Evolutionary conservation across 2,113 vertebrate species (phyloP).

Genomic region (Chamaetylas fuelleborni): DNA sequence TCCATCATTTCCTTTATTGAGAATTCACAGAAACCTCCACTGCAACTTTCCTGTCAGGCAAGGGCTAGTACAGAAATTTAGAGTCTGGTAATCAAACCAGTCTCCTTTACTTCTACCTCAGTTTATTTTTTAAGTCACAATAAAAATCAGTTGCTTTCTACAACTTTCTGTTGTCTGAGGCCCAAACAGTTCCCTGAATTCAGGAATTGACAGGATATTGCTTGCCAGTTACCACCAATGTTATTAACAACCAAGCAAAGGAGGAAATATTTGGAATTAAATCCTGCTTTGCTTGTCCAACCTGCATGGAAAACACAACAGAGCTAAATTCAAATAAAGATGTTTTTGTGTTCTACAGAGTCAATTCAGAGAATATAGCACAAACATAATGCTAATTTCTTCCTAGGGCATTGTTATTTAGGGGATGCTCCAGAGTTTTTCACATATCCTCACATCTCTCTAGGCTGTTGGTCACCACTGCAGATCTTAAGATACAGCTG

Average conservation of each 20-base stretch:
- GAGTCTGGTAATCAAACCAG: neutral
- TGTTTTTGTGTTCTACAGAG: neutral
- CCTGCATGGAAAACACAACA: neutral
- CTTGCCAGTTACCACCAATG: neutral
- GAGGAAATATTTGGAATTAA: neutral
- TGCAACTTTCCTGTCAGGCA: neutral
- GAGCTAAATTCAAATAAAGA: neutral
- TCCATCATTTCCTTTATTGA: neutral
- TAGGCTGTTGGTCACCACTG: neutral
- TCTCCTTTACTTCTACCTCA: neutral
- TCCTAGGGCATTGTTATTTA: neutral
- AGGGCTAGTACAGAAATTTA: neutral
- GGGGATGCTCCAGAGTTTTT: neutral
- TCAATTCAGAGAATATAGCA: neutral
- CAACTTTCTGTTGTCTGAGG: neutral
- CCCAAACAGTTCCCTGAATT: neutral
- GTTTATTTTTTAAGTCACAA: neutral
- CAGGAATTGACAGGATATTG: neutral
- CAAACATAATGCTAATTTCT: neutral
- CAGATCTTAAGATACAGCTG: neutral
- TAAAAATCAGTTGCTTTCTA: neutral
- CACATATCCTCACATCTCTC: neutral
- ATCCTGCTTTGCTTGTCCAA: neutral
- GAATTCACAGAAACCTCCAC: neutral
- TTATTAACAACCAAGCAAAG: neutral